A percentile compares a stretch with the other conserved stretches of the same genome.
These are phyloP conservation scores for Paradisaea rubra DNA, from an alignment of 2,113 vertebrate species.

Conservation along the genomic window DNA sequence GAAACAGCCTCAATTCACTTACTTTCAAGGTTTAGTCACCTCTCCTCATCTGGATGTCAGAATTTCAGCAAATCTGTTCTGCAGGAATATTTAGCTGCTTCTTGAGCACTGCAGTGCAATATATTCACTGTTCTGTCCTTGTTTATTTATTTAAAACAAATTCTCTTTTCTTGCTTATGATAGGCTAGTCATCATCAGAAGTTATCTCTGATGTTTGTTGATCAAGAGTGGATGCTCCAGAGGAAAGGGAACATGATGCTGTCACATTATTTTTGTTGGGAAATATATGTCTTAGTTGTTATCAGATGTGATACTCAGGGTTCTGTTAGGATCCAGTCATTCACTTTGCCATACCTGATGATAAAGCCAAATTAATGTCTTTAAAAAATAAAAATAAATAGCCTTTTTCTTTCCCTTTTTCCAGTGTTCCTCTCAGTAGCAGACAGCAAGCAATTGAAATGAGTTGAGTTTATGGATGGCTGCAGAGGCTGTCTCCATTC, in stretches of 20 bases:
- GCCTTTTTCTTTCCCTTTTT: not conserved
- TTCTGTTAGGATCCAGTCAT: not conserved
- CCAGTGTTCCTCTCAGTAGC: not conserved
- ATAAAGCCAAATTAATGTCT: not conserved
- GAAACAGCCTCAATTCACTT: not conserved
- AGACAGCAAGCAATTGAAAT: slow-evolving; percentile 28
- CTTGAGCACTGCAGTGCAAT: not conserved
- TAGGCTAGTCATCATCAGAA: not conserved
- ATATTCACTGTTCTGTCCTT: not conserved
- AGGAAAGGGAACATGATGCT: not conserved
- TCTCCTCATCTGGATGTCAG: not conserved
- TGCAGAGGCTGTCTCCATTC: slow-evolving; percentile 43
- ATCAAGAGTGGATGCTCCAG: not conserved
- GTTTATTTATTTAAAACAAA: not conserved
- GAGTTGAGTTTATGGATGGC: slow-evolving; percentile 62
- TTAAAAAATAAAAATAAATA: not conserved
- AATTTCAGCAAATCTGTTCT: not conserved
- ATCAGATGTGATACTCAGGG: not conserved
- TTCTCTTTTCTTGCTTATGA: not conserved
- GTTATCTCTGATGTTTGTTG: not conserved
- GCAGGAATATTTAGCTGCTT: not conserved
- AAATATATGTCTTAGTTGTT: not conserved
- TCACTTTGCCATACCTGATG: not conserved
- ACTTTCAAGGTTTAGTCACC: not conserved
- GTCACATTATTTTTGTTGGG: not conserved